Evolutionary conservation across 2,113 vertebrate genomes (phyloP).

Genomic region (Procavia capensis): DNA sequence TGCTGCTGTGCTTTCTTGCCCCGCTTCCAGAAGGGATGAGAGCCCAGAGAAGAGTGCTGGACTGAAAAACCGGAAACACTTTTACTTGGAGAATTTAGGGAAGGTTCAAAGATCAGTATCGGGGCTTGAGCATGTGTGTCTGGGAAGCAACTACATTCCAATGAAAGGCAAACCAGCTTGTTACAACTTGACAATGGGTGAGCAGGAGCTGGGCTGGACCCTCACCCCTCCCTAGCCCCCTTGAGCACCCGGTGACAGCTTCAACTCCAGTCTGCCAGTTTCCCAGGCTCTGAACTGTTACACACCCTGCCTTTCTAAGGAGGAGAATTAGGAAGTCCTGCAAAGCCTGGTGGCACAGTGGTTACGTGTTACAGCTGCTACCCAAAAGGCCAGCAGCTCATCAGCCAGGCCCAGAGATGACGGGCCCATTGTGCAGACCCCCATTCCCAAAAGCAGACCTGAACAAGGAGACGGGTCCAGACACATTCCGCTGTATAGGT

Average conservation of each 20-base stretch:
- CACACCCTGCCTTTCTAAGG: too few relatives aligned
- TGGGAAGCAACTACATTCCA: not conserved
- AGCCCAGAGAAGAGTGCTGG: not conserved
- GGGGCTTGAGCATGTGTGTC: not conserved
- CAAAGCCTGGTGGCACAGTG: too few relatives aligned
- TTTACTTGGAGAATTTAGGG: not conserved
- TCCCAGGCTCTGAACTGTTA: too few relatives aligned
- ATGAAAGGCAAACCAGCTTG: not conserved
- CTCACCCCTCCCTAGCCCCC: not conserved
- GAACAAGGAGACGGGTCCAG: not conserved
- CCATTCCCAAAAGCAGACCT: not conserved
- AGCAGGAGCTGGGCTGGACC: not conserved
- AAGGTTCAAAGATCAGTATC: not conserved
- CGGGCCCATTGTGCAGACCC: not conserved
- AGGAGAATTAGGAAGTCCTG: too few relatives aligned
- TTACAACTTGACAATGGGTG: not conserved
- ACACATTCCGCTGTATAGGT: not conserved
- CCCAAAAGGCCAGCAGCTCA: too few relatives aligned
- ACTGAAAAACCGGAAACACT: not conserved
- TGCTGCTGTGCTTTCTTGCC: not conserved
- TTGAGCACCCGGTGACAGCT: not conserved
- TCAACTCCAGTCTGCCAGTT: too few relatives aligned
- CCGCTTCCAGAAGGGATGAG: not conserved
- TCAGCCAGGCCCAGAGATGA: not conserved
- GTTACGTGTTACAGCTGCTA: too few relatives aligned